Evolutionary conservation across 2,888 invertebrate species (phyloP).

Genomic region (Brenthis daphne): DNA sequence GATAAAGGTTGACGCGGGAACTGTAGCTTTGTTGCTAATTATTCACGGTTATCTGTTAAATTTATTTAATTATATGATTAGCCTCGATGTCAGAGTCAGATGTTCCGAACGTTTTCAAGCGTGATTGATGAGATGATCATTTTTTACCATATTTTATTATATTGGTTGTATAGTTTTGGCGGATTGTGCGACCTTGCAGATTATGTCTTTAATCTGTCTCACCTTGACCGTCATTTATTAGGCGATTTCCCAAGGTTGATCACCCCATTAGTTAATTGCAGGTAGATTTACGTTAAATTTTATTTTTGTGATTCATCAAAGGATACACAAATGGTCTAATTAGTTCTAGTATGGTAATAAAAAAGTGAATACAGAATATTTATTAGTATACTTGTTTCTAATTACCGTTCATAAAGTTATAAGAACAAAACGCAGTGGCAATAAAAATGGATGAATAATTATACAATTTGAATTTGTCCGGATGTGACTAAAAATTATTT

Average conservation of each 20-base stretch:
- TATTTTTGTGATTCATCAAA: slow-evolving; percentile 19
- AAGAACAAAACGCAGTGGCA: slow-evolving; percentile 10
- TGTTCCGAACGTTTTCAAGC: slow-evolving; percentile 42
- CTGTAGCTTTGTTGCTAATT: slow-evolving; percentile 68
- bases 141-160: slow-evolving; percentile 44
- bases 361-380: background rate
- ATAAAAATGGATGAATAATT: slow-evolving; percentile 17
- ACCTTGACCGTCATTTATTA: slow-evolving; percentile 23
- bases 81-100: slow-evolving; percentile 46
- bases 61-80: slow-evolving; percentile 74
- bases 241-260: slow-evolving; percentile 10
- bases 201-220: slow-evolving; percentile 19
- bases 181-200: slow-evolving; percentile 20
- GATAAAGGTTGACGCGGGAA: slow-evolving; percentile 77
- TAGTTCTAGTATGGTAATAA: background rate
- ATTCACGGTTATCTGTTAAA: slow-evolving; percentile 75
- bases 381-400: background rate
- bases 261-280: slow-evolving; percentile 12
- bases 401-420: slow-evolving; percentile 1
- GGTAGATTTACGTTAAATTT: slow-evolving; percentile 1
- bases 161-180: slow-evolving; percentile 29
- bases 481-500: slow-evolving; percentile 30
- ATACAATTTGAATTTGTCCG: slow-evolving; percentile 13
- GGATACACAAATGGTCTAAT: background rate
- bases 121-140: slow-evolving; percentile 64